These are phyloP conservation scores for Ochropleura plecta DNA, from an alignment of 2,888 invertebrate genomes.

Conservation along the genomic window DNA sequence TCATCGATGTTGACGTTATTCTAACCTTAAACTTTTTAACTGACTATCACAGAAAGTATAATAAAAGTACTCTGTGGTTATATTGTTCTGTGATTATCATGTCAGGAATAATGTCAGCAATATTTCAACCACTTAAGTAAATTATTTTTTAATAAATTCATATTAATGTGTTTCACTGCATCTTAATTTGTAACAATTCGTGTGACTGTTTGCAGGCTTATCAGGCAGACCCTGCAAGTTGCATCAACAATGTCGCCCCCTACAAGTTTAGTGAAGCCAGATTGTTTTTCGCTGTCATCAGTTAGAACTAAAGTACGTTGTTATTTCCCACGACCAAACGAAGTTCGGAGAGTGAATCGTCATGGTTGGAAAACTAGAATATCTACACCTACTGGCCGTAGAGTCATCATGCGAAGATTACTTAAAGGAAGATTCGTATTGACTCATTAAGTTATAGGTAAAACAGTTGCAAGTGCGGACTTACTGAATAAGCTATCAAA, in stretches of 20 bases:
- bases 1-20: not conserved
- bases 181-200: not conserved
- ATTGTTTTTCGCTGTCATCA: slow-evolving; percentile 76
- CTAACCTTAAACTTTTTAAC: slow-evolving; percentile 19
- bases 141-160: not conserved
- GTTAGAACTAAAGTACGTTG: slow-evolving; percentile 90
- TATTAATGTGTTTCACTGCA: not conserved
- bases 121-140: slow-evolving; percentile 82
- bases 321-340: slow-evolving; percentile 94
- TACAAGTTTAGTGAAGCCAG: slow-evolving; percentile 77
- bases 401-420: slow-evolving; percentile 93
- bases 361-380: slow-evolving; percentile 94
- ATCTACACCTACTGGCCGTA: slow-evolving; percentile 93
- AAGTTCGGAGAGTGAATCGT: slow-evolving; percentile 92
- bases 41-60: not conserved
- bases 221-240: slow-evolving; percentile 76
- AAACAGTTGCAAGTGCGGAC: slow-evolving; percentile 5
- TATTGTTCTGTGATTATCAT: slow-evolving; percentile 64
- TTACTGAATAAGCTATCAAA: slow-evolving; percentile 19
- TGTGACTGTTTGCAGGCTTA: slow-evolving; percentile 73
- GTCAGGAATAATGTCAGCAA: slow-evolving; percentile 78
- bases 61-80: no score
- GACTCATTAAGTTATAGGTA: slow-evolving; percentile 88
- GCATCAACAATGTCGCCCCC: slow-evolving; percentile 68
- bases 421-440: slow-evolving; percentile 93